These are phyloP conservation scores for Dynastes hyllus DNA, from an alignment of 2,888 invertebrate species.

Conservation along the genomic window DNA sequence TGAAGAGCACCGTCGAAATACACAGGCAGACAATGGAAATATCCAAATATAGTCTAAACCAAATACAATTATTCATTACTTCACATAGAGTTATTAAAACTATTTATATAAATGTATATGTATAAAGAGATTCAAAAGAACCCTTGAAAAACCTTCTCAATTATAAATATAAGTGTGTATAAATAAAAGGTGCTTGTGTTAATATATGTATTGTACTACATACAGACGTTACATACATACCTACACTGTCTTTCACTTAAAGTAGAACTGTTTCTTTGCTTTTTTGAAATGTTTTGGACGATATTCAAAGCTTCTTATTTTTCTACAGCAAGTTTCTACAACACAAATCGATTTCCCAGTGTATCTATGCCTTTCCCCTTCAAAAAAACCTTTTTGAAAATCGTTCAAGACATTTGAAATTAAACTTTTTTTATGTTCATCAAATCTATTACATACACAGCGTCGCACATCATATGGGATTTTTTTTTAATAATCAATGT, in stretches of 20 bases:
- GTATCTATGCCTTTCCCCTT: no score
- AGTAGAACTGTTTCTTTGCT: no score
- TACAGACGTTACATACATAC: neutral
- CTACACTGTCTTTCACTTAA: neutral
- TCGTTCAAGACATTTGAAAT: no score
- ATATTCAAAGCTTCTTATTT: no score
- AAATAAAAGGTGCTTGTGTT: constrained; percentile 65
- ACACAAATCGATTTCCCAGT: no score
- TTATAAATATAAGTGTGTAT: constrained; percentile 53
- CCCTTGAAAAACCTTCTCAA: constrained; percentile 26
- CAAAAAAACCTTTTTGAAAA: no score
- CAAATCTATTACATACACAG: no score
- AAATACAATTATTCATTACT: constrained; percentile 63
- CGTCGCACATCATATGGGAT: no score
- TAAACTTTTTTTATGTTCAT: no score
- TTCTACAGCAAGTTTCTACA: no score
- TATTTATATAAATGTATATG: constrained; percentile 57
- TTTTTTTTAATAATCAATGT: no score
- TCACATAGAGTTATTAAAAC: constrained; percentile 57
- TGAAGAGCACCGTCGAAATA: constrained; percentile 14
- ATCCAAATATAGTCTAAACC: constrained; percentile 64
- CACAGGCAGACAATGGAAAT: constrained; percentile 49
- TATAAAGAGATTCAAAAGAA: constrained; percentile 52
- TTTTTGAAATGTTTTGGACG: neutral
- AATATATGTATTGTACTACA: constrained; percentile 36